phyloP scores from a whole-genome alignment of 2,113 vertebrate genomes.

The Campylomormyrus numenius region DNA sequence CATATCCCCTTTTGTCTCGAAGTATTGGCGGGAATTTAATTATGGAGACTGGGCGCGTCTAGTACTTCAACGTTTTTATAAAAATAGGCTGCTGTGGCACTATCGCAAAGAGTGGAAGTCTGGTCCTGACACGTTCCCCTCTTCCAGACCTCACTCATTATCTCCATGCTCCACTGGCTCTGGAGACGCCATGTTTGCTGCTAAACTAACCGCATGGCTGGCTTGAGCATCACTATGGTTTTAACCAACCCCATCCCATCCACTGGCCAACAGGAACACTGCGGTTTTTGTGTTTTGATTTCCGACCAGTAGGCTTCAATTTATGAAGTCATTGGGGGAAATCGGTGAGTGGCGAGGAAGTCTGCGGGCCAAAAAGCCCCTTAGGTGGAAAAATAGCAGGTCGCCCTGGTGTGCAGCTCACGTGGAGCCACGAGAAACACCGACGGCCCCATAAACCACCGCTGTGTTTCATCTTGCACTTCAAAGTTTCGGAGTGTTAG shows the following conservation, averaged over 20 bases:
- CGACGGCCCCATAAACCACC: not conserved
- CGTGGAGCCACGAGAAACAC: not conserved
- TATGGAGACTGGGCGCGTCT: not conserved
- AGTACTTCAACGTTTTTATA: not conserved
- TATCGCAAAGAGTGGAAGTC: not conserved
- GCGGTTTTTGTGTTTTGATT: not conserved
- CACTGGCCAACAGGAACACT: not conserved
- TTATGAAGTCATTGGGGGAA: constrained; percentile 1
- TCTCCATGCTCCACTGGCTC: not conserved
- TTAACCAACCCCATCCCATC: not conserved
- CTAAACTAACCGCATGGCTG: not conserved
- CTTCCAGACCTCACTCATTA: not conserved
- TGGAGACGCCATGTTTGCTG: not conserved
- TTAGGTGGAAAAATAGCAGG: not conserved
- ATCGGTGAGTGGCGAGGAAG: not conserved
- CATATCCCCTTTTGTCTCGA: not conserved
- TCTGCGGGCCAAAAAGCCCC: not conserved
- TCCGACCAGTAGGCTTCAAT: constrained; percentile 2
- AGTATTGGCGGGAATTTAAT: not conserved
- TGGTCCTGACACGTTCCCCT: not conserved
- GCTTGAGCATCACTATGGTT: not conserved
- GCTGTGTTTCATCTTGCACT: not conserved
- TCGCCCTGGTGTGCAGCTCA: not conserved
- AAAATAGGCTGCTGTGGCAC: not conserved
- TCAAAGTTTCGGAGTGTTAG: not conserved